Evolutionary conservation across 2,797 vertebrate genomes (phyloP), one percentile per base, ranked within the genome.

Genomic region (Sebastes oblongus): DNA sequence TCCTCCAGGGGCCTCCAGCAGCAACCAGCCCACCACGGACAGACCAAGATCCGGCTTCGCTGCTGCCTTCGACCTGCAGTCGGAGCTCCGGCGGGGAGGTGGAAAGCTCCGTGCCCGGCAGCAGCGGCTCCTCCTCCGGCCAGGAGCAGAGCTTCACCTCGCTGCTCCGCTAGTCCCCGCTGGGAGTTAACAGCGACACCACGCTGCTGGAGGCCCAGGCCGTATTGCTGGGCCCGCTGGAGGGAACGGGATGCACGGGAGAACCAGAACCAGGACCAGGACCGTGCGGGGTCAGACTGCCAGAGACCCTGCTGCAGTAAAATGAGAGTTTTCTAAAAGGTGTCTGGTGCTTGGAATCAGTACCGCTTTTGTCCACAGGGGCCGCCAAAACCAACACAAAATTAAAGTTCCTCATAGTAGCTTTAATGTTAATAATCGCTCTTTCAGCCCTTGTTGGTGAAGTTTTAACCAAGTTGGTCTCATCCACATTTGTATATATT

Each of bases 321-420:
- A 18, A 29, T 56, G 11, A 25, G 11, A 24, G 6, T 58, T 29
- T 58, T 59, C 13, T 29, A 58, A 58, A 27, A 0, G 14, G 14
- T 0, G 4, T 27, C 24, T 18, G 56, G 2, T 59, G 6, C 24
- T 27, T 2, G 0, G 54, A 56, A 1, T 14, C 55, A 56, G 0
- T 56, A 24, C 54, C 22, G 9, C 22, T 13, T 25, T 0, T 24
- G 12, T 56, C 54, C 54, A 56, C 25, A 18, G 58, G 58, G 16
- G 1, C 13, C 55, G 3, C 2, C 27, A 20, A 11, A 32, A 61
- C 10, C 29, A 32, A 61, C 29, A 32, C 29, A 20, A 32, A 13
- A 59, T 8, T 4, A 59, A 59, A 60, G 16, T 6, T 60, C 59
- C 18, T 61, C 18, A 1, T n/a, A 6, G 29, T n/a, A 18, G 55